Evolutionary conservation across 2,113 vertebrate species (phyloP).

Genomic region (Psilopogon haemacephalus): DNA sequence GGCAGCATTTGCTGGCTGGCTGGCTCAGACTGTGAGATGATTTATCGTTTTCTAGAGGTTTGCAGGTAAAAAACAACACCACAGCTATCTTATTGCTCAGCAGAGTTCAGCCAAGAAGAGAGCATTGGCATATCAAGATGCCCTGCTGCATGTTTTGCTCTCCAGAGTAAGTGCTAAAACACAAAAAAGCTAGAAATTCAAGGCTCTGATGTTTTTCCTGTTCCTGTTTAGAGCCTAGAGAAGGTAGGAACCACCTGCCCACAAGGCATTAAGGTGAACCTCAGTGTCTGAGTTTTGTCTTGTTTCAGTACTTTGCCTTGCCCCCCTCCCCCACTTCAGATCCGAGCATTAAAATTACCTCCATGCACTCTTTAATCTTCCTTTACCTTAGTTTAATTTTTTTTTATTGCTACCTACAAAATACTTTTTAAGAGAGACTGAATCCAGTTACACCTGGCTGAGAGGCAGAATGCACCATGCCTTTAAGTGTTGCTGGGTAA

Average conservation of each 20-base stretch:
- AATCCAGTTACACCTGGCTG: background rate
- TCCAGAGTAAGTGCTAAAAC: background rate
- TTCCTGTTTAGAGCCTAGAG: background rate
- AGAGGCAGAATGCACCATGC: background rate
- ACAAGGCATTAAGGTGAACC: background rate
- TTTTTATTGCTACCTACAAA: background rate
- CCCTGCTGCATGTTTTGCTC: background rate
- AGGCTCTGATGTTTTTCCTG: background rate
- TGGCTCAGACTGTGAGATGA: background rate
- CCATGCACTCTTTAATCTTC: background rate
- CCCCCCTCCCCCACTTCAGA: background rate
- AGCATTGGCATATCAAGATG: background rate
- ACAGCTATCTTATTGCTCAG: background rate
- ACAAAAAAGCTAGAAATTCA: background rate
- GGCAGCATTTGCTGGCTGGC: background rate
- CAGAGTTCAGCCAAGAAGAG: background rate
- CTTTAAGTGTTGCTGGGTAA: background rate
- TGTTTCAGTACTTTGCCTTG: background rate
- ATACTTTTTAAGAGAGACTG: background rate
- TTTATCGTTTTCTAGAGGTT: background rate
- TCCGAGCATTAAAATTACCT: background rate
- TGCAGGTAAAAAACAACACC: background rate
- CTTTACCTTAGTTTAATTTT: background rate
- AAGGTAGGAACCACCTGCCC: background rate
- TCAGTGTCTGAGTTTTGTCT: background rate